Evolutionary conservation across 2,888 invertebrate genomes (phyloP).

Genomic region (Micoletzkya japonica): DNA sequence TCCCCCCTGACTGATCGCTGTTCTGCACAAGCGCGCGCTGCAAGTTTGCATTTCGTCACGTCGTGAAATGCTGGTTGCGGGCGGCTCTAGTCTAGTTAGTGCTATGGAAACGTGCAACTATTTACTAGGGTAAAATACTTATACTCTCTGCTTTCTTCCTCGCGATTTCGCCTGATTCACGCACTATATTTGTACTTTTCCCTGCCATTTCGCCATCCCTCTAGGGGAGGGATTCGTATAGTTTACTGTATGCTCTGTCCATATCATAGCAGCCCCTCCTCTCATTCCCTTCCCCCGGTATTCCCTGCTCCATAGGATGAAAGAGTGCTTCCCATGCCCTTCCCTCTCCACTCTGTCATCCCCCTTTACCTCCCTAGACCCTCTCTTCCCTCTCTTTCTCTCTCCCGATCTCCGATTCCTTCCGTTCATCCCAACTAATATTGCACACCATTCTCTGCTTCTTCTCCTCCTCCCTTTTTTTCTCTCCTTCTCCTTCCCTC

Average conservation of each 20-base stretch:
- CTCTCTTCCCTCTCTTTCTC: not conserved
- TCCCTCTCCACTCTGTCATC: constrained; percentile 2
- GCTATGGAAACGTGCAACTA: too few relatives aligned
- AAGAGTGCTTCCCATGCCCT: not conserved
- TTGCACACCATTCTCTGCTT: constrained; percentile 3
- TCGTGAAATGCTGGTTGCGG: too few relatives aligned
- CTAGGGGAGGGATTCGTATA: constrained; percentile 14
- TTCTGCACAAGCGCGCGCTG: too few relatives aligned
- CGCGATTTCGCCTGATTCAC: not conserved
- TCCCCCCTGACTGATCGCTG: too few relatives aligned
- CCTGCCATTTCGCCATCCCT: constrained; percentile 19
- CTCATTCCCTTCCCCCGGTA: not conserved
- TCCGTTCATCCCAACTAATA: constrained; percentile 10
- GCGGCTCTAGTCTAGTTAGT: too few relatives aligned
- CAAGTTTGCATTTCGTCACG: too few relatives aligned
- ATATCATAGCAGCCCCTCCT: too few relatives aligned
- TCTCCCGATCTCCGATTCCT: not conserved
- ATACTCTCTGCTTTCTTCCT: constrained; percentile 2
- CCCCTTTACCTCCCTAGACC: not conserved
- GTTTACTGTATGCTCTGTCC: constrained; percentile 11
- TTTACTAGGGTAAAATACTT: too few relatives aligned
- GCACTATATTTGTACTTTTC: too few relatives aligned
- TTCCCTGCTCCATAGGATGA: constrained; percentile 15
- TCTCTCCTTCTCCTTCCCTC: not conserved
- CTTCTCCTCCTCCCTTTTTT: not conserved